Evolutionary conservation across 1,140 invertebrate genomes (phyloP), one percentile per base, ranked within the genome.

Genomic region (Calephelis nemesis): DNA sequence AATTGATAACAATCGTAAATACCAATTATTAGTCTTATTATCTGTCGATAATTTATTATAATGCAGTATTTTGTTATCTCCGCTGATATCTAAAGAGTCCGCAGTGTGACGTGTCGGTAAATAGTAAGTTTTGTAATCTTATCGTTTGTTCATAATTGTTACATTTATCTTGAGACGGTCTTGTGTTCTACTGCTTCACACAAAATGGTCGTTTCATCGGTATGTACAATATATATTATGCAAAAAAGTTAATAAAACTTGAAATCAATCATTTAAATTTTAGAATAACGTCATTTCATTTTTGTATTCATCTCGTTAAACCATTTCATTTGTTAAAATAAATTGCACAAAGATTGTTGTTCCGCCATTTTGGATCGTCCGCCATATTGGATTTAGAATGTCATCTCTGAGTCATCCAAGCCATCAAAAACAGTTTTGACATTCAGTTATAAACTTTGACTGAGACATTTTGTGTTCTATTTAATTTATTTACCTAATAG

Each of bases 171-270:
- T 47, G 68, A 63, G 65, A 62, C 76, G 50, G 71, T 71, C 70
- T 71, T 54, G 60, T 67, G 65, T 66, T 74, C 76, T 76, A 77
- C 71, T 74, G 19, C 39, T 68, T 69, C 65, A 47, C 68, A 63
- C 68, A 82, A 73, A 69, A 90, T 88, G 86, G 88, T 88, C 64
- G 85, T 85, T 70, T 81, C 83, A 62, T 67, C 73, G 76, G 88
- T 90, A 84, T 66, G 81, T 84, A 72, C 64, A 13, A 63, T 66
- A 50, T 13, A 10, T 63, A 60, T 67, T 7, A 45, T 7, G 8
- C 6, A 45, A 45, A 45, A 45, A 7, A 45, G 8, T 45, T 45
- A 45, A 45, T 7, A 45, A 45, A 45, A 45, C 42, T 7, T 7
- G 8, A 45, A 45, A 45, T 45, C 6, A 45, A 9, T 9, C 8